Evolutionary conservation across 1,140 invertebrate genomes (phyloP).

Genomic region (Leptopilina clavipes): DNA sequence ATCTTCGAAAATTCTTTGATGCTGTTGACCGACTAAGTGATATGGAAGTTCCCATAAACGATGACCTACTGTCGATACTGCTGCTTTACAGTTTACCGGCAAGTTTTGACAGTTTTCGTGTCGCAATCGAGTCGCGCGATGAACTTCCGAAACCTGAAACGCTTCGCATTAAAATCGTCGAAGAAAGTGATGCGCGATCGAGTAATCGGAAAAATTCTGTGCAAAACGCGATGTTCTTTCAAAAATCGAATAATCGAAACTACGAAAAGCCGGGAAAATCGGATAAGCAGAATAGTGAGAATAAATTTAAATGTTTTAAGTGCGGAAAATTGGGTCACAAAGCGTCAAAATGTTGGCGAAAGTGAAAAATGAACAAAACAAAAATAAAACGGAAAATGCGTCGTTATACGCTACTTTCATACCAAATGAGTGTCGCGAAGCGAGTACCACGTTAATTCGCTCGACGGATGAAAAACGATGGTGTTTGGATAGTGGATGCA

Average conservation of each 20-base stretch:
- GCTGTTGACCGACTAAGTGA: constrained; percentile 30
- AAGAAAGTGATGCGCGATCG: constrained; percentile 34
- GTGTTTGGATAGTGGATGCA: background rate
- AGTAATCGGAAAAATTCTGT: constrained; percentile 16
- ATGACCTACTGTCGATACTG: constrained; percentile 44
- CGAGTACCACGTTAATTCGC: background rate
- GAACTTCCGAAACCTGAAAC: background rate
- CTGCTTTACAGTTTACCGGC: constrained; percentile 43
- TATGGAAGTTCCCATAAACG: constrained; percentile 41
- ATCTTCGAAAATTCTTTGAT: background rate
- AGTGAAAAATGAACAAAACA: background rate
- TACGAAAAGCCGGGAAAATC: background rate
- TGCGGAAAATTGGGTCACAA: background rate
- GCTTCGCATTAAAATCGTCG: constrained; percentile 13
- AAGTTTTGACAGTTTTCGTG: constrained; percentile 43
- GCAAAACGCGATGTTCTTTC: constrained; percentile 36
- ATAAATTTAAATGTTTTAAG: background rate
- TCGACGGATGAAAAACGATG: background rate
- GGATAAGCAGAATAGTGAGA: background rate
- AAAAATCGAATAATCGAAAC: constrained; percentile 10
- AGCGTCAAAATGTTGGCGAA: background rate
- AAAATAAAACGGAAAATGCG: background rate
- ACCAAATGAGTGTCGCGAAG: background rate
- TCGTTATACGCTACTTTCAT: background rate
- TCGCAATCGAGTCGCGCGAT: constrained; percentile 20